These are phyloP conservation scores for Pygoscelis antarcticus DNA, from an alignment of 2,113 vertebrate genomes.

Conservation along the genomic window DNA sequence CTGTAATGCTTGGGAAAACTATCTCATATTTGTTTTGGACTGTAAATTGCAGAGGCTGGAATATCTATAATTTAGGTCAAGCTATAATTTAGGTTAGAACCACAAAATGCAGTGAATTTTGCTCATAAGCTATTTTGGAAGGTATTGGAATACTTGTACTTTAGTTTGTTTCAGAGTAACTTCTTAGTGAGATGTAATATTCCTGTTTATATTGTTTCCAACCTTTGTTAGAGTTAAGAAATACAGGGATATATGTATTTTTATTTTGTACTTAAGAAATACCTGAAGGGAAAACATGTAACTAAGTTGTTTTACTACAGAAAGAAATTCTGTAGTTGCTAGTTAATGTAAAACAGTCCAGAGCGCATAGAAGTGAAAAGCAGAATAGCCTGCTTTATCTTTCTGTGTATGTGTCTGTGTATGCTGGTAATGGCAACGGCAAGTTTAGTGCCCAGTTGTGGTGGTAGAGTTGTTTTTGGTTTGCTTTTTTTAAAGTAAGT, in stretches of 20 bases:
- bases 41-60: background rate
- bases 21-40: background rate
- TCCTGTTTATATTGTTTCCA: background rate
- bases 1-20: background rate
- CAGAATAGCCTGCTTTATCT: background rate
- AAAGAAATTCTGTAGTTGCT: background rate
- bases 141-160: background rate
- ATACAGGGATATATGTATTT: background rate
- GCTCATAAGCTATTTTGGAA: background rate
- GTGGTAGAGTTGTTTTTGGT: background rate
- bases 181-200: background rate
- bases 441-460: background rate
- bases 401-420: background rate
- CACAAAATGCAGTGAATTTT: background rate
- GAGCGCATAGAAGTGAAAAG: background rate
- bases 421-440: background rate
- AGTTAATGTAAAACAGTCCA: background rate
- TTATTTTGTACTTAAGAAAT: background rate
- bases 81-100: constrained; percentile 46
- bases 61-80: background rate
- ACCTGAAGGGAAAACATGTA: background rate
- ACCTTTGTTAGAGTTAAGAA: background rate
- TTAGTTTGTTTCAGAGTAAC: background rate
- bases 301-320: background rate
- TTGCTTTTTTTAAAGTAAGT: background rate